These are phyloP conservation scores for Pocillopora grandis DNA, from an alignment of 92 coral and sea anemone genomes.

Conservation along the genomic window DNA sequence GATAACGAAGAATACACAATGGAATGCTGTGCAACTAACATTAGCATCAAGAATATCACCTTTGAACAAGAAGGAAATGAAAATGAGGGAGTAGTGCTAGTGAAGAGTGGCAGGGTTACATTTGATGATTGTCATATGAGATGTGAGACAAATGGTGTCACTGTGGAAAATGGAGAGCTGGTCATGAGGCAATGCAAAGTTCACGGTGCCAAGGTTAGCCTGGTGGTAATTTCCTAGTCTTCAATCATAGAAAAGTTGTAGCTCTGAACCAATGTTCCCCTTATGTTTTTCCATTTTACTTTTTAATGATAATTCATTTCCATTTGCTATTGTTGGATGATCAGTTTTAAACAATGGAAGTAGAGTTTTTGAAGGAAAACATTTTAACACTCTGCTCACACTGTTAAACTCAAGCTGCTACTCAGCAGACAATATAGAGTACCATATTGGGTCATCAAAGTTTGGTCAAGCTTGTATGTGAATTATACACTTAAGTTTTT, in stretches of 20 bases:
- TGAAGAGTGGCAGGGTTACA: slow-evolving; percentile 63
- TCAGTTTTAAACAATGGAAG: too few relatives aligned
- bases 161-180: slow-evolving; percentile 63
- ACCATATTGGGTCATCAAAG: too few relatives aligned
- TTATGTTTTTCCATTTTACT: background rate
- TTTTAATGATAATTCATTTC: background rate
- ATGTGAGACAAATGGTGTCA: slow-evolving; percentile 60
- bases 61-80: slow-evolving; percentile 70
- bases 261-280: background rate
- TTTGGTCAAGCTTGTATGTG: too few relatives aligned
- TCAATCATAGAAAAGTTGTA: too few relatives aligned
- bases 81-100: slow-evolving; percentile 56
- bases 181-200: slow-evolving; percentile 74
- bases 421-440: too few relatives aligned
- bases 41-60: slow-evolving; percentile 62
- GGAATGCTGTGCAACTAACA: slow-evolving; percentile 59
- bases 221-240: too few relatives aligned
- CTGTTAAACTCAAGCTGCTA: too few relatives aligned
- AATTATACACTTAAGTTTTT: too few relatives aligned
- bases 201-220: slow-evolving; percentile 72
- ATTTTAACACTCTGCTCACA: too few relatives aligned
- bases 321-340: background rate
- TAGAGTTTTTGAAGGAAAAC: too few relatives aligned
- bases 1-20: slow-evolving; percentile 57
- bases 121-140: slow-evolving; percentile 75